Base-by-base conservation (phyloP, 2,113 vertebrate species). In the Siniperca chuatsi region DNA sequence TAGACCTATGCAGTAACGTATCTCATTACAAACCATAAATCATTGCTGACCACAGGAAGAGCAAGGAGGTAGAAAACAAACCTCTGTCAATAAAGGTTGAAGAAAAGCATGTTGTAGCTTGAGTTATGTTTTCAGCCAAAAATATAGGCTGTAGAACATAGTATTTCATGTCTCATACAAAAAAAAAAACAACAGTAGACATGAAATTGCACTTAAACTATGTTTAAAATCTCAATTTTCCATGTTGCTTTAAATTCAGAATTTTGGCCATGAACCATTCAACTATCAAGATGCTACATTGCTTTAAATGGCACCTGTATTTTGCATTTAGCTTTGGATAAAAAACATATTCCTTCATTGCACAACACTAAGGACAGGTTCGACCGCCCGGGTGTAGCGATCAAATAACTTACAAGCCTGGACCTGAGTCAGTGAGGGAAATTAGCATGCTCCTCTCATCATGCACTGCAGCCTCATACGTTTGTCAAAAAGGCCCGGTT, bases 401-500 rank as follows among this genome's bases (percentile, higher is more conserved):
- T 81, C 42, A 77, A 52, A 81, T 76, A 70, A 67, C 40, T 1
- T 55, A 44, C 90, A 87, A 89, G 93, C 67, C 83, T 78, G 75
- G 84, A 78, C 89, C 75, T 90, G 90, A 82, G 64, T 79, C 44
- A 64, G 4, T n/a, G 3, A 60, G 29, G 18, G 11, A 62, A 78
- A 87, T 58, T 37, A 11, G 68, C 84, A 66, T 65, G 76, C 70
- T 37, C 18, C 29, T 70, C 37, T 81, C 64, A 8, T 48, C n/a
- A 8, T 25, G 25, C 35, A 35, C 15, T 29, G 21, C 48, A n/a
- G 29, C 58, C 71, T 74, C 20, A 1, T 37, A 10, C 6, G 84
- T 91, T 89, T 92, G 87, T 80, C 79, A 80, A 84, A 81, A 87
- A 82, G 82, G 77, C 50, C 57, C 42, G 62, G 37, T 67, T 57